Evolutionary conservation across 2,888 invertebrate species (phyloP).

Genomic region (Timema cristinae): DNA sequence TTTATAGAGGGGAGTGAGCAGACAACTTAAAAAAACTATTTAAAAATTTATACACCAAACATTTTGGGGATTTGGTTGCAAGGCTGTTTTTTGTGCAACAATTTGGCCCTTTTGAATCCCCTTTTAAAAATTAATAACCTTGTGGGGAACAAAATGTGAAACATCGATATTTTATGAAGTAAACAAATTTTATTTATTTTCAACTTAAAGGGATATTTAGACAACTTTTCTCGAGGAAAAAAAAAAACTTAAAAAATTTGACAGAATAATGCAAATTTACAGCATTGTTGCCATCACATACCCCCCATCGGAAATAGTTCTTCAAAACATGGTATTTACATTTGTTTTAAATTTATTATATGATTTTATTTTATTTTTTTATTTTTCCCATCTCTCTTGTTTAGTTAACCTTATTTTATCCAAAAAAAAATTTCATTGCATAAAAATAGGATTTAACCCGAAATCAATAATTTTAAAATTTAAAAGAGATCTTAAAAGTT

Average conservation of each 20-base stretch:
- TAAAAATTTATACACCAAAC: conserved; percentile 43
- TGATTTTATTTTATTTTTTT: too few species aligned
- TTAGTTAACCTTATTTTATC: too few species aligned
- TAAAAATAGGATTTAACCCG: too few species aligned
- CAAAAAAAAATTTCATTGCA: too few species aligned
- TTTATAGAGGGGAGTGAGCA: conserved; percentile 8
- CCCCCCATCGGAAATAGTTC: too few species aligned
- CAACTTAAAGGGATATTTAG: neutral
- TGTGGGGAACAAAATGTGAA: neutral
- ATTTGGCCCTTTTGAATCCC: neutral
- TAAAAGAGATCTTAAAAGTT: too few species aligned
- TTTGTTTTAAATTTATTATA: too few species aligned
- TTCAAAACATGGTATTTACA: too few species aligned
- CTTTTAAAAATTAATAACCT: too few species aligned
- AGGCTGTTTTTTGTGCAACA: conserved; percentile 49
- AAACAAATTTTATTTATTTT: conserved; percentile 4
- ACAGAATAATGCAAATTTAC: neutral
- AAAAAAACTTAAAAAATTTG: conserved; percentile 13
- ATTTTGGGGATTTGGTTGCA: conserved; percentile 54
- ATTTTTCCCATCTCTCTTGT: too few species aligned
- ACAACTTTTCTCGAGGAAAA: neutral
- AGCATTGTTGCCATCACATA: too few species aligned
- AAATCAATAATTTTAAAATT: too few species aligned
- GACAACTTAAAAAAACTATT: neutral
- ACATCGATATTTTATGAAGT: neutral